Evolutionary conservation across 2,888 invertebrate genomes (phyloP), one percentile per base, ranked within the genome.

Genomic region (Aleiodes alternator): DNA sequence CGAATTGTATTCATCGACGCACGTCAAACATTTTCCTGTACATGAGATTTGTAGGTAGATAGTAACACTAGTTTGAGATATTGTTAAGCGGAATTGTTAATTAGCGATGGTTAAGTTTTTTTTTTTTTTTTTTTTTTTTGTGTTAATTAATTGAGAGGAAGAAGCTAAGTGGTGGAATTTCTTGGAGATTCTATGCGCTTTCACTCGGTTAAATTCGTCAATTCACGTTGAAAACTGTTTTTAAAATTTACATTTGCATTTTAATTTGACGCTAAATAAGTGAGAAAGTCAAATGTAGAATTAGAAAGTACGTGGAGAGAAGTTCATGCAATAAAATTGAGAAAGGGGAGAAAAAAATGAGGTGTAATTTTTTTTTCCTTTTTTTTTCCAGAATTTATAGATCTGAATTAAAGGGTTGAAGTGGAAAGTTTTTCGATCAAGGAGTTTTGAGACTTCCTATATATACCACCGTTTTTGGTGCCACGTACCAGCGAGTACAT

Each of bases 381-480:
- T 56, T 38, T 70, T 16, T 6, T 34, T 11, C 56, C 34, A 43
- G 43, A 11, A 43, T 43, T 16, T 43, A 5, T 29, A n/a, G 11
- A n/a, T 14, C 43, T 34, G 70, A 56, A 69, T 55, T 69, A n/a
- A 56, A 55, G 55, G 69, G 69, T 55, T 38, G 55, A 69, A 55
- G 53, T 43, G 72, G 51, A 55, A 55, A 64, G 53, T 70, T 77
- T 75, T 74, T 64, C 72, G 38, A 53, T 57, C 53, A 59, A 69
- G 66, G 64, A 64, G 55, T 69, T 69, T 23, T 51, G 23, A 55
- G 12, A 69, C 56, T 69, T 69, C 38, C 55, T 69, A 69, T 56
- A 69, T 56, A 23, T 64, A 64, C 48, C 48, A 38, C 48, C 48
- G 34, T 59, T 29, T 23, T 8, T 48, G 48, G 64, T 64, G 48